Base-by-base conservation (phyloP, 2,888 invertebrate genomes). In the Zygaena filipendulae region DNA sequence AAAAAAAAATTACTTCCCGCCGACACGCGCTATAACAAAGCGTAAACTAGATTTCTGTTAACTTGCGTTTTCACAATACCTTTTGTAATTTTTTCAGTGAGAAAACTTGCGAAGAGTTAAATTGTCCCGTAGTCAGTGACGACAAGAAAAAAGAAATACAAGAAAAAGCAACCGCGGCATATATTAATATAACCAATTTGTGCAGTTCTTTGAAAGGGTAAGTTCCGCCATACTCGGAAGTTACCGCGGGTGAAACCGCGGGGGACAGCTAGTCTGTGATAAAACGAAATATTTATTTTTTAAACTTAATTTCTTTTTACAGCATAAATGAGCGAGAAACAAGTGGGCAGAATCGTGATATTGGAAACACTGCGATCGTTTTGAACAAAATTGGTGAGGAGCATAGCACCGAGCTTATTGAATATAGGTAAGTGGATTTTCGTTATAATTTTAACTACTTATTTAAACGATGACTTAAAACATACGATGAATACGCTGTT, bases 161-260 rank as follows among this genome's bases (percentile, higher is more conserved):
- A 23, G 29, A 41, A 20, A 38, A 40, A 25, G 52, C 49, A 4
- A 43, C 46, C 31, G 37, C 40, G 22, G 49, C 48, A 3, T 35
- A 35, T 9, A 11, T 25, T 3, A 40, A 44, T 21, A 38, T 61
- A 4, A 32, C 36, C 7, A 42, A 43, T 31, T 32, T 67, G 30
- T 44, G 45, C 30, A 32, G 36, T 24, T 42, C 47, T 21, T 43
- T 67, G 21, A 42, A 49, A 14, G 53, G 56, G 67, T 67, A 47
- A 29, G 38, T 43, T n/a, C n/a, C n/a, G n/a, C n/a, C n/a, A n/a
- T n/a, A n/a, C n/a, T n/a, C n/a, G n/a, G n/a, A n/a, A n/a, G n/a
- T n/a, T n/a, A n/a, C n/a, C n/a, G n/a, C n/a, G n/a, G n/a, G n/a
- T n/a, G n/a, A n/a, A n/a, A n/a, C n/a, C n/a, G n/a, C n/a, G n/a